A percentile compares a stretch with the other conserved stretches of the same genome.
phyloP scores from a whole-genome alignment of 2,888 invertebrate species.

The Micoletzkya japonica region DNA sequence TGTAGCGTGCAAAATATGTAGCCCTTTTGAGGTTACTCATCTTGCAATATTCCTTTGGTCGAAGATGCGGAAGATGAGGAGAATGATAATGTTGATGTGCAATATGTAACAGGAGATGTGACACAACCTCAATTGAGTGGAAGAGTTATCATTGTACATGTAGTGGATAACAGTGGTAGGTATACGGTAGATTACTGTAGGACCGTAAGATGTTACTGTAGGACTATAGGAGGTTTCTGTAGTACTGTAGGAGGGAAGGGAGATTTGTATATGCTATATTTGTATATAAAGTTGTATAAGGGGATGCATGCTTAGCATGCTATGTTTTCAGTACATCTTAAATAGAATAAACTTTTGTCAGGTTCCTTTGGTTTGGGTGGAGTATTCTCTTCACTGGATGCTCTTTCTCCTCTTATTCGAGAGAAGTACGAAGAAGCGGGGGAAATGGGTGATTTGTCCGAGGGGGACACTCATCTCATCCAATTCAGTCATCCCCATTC shows the following conservation, averaged over 20 bases:
- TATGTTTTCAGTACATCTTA: neutral
- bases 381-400: constrained; percentile 64
- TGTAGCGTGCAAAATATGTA: neutral
- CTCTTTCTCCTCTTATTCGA: constrained; percentile 56
- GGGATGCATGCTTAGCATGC: neutral
- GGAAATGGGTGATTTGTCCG: constrained; percentile 64
- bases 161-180: constrained; percentile 64
- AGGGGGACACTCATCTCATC: constrained; percentile 66
- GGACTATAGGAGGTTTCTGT: neutral
- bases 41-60: neutral
- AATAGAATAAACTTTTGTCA: constrained; percentile 53
- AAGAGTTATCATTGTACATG: constrained; percentile 65
- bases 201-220: neutral
- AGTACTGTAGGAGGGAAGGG: neutral
- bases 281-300: neutral
- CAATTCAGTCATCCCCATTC: constrained; percentile 17
- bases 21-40: neutral
- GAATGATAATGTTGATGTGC: constrained; percentile 10
- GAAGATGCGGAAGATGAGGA: constrained; percentile 10
- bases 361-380: constrained; percentile 67
- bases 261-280: neutral
- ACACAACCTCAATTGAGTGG: constrained; percentile 57
- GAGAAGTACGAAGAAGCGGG: constrained; percentile 64
- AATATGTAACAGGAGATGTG: constrained; percentile 65
- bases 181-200: neutral